These are phyloP conservation scores for Cryptoblepharus egeriae DNA, from an alignment of 2,797 vertebrate species.

Conservation along the genomic window DNA sequence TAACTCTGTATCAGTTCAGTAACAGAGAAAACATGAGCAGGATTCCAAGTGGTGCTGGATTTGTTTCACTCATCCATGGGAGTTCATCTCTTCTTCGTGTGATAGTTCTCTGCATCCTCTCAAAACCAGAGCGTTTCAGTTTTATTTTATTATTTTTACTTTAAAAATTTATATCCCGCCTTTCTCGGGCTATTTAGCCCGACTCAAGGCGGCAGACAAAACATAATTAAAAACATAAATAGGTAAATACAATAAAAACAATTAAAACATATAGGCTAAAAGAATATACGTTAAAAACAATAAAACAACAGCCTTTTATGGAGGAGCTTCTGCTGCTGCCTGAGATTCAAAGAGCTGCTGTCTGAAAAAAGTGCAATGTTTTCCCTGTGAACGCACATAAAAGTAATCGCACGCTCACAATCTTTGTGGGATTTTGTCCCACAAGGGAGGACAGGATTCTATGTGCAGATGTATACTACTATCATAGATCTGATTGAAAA, in stretches of 20 bases:
- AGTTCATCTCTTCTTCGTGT: neutral
- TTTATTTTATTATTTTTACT: too few relatives aligned
- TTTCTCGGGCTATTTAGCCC: too few relatives aligned
- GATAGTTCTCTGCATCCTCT: neutral
- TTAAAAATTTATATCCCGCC: too few relatives aligned
- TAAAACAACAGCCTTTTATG: too few relatives aligned
- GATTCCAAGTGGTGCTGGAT: neutral
- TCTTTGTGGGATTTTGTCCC: neutral
- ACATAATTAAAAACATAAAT: too few relatives aligned
- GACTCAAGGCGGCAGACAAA: too few relatives aligned
- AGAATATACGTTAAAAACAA: too few relatives aligned
- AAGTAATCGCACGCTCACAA: neutral
- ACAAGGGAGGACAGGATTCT: neutral
- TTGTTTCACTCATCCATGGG: neutral
- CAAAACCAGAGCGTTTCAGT: too few relatives aligned
- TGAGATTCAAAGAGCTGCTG: neutral
- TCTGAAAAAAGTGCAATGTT: neutral
- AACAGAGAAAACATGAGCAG: neutral
- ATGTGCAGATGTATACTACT: neutral
- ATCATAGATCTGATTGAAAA: neutral
- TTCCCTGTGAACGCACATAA: neutral
- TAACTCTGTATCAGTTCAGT: neutral
- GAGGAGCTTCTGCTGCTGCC: too few relatives aligned
- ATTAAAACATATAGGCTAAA: too few relatives aligned
- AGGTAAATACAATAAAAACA: too few relatives aligned